Evolutionary conservation across 1,140 invertebrate species (phyloP).

Genomic region (Drosophila sproati): DNA sequence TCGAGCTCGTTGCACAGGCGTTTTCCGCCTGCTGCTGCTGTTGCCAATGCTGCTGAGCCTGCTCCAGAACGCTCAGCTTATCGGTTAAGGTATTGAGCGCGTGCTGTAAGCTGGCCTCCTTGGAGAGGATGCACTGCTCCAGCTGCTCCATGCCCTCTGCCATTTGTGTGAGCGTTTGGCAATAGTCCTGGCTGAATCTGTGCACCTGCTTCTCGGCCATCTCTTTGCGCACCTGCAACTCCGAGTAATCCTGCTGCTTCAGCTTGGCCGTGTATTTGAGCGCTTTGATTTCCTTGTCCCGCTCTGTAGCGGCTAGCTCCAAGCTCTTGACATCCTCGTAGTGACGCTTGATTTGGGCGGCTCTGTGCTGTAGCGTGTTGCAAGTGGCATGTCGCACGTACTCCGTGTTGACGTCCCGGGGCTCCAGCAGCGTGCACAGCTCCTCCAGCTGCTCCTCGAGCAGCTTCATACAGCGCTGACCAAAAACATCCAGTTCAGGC

Average conservation of each 20-base stretch:
- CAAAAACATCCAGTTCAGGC: conserved; percentile 90
- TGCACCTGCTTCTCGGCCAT: conserved; percentile 96
- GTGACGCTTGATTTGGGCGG: conserved; percentile 93
- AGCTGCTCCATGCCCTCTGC: conserved; percentile 66
- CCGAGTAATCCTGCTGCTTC: conserved; percentile 97
- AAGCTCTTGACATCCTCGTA: conserved; percentile 95
- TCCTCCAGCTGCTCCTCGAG: conserved; percentile 87
- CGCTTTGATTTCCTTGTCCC: conserved; percentile 95
- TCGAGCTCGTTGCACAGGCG: conserved; percentile 59
- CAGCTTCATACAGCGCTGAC: conserved; percentile 86
- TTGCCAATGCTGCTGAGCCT: conserved; percentile 56
- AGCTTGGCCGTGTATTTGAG: conserved; percentile 91
- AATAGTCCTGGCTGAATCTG: conserved; percentile 92
- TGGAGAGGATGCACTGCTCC: conserved; percentile 57
- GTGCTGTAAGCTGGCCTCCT: conserved; percentile 57
- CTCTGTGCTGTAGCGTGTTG: conserved; percentile 90
- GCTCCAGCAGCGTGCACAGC: conserved; percentile 89
- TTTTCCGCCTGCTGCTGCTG: conserved; percentile 57
- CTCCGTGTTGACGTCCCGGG: conserved; percentile 87
- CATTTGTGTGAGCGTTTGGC: conserved; percentile 83
- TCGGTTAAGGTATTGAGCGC: conserved; percentile 55
- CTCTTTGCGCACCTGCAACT: conserved; percentile 96
- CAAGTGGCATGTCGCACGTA: conserved; percentile 86
- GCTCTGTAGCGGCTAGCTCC: conserved; percentile 91
- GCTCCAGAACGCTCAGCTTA: conserved; percentile 56